Base-by-base conservation (phyloP, 2,888 invertebrate genomes). In the Auanema freiburgensis region DNA sequence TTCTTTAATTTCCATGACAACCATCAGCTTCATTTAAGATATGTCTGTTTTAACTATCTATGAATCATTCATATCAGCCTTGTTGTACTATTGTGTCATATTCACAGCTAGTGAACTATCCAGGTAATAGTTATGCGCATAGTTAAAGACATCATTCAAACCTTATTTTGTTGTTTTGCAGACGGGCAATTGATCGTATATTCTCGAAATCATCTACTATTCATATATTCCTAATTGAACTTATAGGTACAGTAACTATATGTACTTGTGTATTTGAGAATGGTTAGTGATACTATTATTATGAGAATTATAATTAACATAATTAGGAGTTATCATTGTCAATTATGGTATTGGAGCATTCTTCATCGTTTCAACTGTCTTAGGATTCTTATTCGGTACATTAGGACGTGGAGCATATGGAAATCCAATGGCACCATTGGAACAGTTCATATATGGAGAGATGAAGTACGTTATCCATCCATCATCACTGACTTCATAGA, bases 201-300 rank as follows among this genome's bases (percentile, higher is more conserved):
- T 57, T 70, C 43, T 53, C 55, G 42, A 66, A 63, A 51, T 58
- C 60, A 14, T 67, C 67, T n/a, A 33, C 18, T 12, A n/a, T 61
- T 6, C 63, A 69, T 33, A 44, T 58, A 2, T 66, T 72, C 14
- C 40, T 63, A 25, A 69, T 72, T 46, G 72, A 72, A 24, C 65
- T 72, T 25, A 55, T 72, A 2, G 72, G 66, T 51, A 72, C 72
- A 1, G 57, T 68, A 10, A 67, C 69, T 23, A 65, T 72, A 4
- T 67, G 67, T 4, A 66, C 68, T 6, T 69, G 69, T n/a, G 63
- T 72, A 25, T 68, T 67, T 52, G 72, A 72, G 41, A 70, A 72
- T 63, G 72, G 72, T 70, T 2, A 25, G 62, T 41, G 24, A 33
- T 8, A 8, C 8, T 8, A 33, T 33, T 33, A 33, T 33, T 33